These are phyloP conservation scores for Heliocidaris erythrogramma DNA, from an alignment of 35 echinoderm and acorn worm genomes.

Conservation along the genomic window DNA sequence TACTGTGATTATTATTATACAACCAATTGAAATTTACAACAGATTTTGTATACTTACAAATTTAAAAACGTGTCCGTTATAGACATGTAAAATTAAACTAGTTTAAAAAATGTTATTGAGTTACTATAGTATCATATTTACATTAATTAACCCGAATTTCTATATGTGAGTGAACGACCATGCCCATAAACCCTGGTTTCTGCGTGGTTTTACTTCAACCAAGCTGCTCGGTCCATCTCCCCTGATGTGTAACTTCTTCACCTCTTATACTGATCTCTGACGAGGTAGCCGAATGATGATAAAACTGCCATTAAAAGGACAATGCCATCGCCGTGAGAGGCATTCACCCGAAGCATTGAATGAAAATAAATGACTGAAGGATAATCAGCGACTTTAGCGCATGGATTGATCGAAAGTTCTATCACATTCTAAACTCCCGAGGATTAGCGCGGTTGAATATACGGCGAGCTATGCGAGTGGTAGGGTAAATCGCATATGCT, in stretches of 20 bases:
- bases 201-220: background rate
- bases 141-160: no score
- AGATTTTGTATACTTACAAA: no score
- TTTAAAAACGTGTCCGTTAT: no score
- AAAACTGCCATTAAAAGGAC: background rate
- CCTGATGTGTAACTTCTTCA: background rate
- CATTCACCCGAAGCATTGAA: background rate
- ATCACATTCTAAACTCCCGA: background rate
- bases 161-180: background rate
- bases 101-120: no score
- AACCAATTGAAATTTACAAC: no score
- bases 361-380: background rate
- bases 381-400: background rate
- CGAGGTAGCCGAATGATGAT: background rate
- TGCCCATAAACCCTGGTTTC: background rate
- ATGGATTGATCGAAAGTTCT: background rate
- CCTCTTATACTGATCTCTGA: background rate
- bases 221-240: background rate
- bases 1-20: no score
- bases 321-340: background rate
- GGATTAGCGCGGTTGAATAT: background rate
- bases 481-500: background rate
- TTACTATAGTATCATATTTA: no score
- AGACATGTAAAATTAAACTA: no score
- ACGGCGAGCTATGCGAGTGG: background rate